Percentiles rank a stretch among this genome's conserved stretches.
Conservation (phyloP, 2,113 vertebrate species). For the Maccullochella peelii region DNA sequence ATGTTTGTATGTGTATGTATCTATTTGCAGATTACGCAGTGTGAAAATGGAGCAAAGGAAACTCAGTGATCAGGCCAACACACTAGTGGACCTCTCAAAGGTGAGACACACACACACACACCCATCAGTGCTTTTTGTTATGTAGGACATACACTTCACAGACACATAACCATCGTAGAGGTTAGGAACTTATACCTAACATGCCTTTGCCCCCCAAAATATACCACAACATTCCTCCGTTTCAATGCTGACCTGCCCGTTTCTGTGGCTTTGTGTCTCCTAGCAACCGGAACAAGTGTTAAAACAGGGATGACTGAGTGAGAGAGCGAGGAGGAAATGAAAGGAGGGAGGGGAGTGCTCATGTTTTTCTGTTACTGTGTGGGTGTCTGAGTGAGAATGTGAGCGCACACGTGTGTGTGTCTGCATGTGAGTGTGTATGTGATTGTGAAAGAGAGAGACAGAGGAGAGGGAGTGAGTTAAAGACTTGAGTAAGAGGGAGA, state of each 20-base stretch:
- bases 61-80: conserved; percentile 98
- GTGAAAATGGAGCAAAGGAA: conserved; percentile 99
- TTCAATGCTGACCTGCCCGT: conserved; percentile 79
- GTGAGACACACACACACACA: conserved; percentile 80
- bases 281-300: conserved; percentile 86
- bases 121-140: conserved; percentile 5
- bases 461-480: conserved; percentile 21
- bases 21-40: conserved; percentile 89
- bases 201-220: conserved; percentile 58
- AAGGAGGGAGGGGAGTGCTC: conserved; percentile 63
- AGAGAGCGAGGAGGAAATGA: conserved; percentile 70
- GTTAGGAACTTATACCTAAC: conserved; percentile 15
- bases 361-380: conserved; percentile 68
- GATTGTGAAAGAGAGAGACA: conserved; percentile 18
- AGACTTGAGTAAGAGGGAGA: conserved; percentile 27
- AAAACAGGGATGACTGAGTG: conserved; percentile 82
- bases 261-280: conserved; percentile 82
- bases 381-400: conserved; percentile 75
- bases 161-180: background rate
- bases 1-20: conserved; percentile 53
- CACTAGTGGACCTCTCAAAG: conserved; percentile 97
- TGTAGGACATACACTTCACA: conserved; percentile 4
- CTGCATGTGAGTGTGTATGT: conserved; percentile 16
- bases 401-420: conserved; percentile 34
- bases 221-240: conserved; percentile 70